Conservation (phyloP, 2,888 invertebrate species). For the Thalpophila matura region DNA sequence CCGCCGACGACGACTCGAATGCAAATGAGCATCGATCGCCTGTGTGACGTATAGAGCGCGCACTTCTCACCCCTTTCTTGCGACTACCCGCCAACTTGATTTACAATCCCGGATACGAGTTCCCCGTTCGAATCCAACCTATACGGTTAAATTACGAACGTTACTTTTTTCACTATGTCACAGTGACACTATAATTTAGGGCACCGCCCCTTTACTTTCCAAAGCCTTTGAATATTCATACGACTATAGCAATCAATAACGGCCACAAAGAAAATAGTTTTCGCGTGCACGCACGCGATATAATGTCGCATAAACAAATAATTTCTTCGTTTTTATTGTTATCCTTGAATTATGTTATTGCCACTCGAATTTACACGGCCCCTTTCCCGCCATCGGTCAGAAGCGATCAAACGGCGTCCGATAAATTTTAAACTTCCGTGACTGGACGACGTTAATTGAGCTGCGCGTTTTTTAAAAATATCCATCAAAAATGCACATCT, state of each 20-base stretch:
- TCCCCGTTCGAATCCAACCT: conserved; percentile 83
- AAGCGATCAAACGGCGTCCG: conserved; percentile 78
- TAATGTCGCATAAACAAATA: conserved; percentile 89
- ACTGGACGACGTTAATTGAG: conserved; percentile 86
- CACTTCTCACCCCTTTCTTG: conserved; percentile 89
- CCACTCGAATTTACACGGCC: conserved; percentile 77
- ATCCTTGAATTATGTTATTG: conserved; percentile 80
- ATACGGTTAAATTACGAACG: conserved; percentile 83
- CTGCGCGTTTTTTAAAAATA: conserved; percentile 79
- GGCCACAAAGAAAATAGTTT: conserved; percentile 88
- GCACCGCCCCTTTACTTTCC: conserved; percentile 88
- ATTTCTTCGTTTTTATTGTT: conserved; percentile 87
- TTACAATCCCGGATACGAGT: conserved; percentile 87
- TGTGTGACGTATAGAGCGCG: conserved; percentile 86
- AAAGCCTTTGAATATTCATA: conserved; percentile 90
- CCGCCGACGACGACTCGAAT: conserved; percentile 82
- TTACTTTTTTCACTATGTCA: conserved; percentile 87
- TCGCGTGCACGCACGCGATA: conserved; percentile 90
- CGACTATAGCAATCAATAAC: conserved; percentile 90
- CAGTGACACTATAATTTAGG: conserved; percentile 90
- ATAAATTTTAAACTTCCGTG: conserved; percentile 87
- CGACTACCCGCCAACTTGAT: conserved; percentile 89
- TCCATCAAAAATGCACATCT: conserved; percentile 88
- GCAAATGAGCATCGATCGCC: conserved; percentile 89
- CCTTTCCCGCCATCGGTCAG: conserved; percentile 68